These are phyloP conservation scores for Suncus etruscus DNA, from an alignment of 2,113 vertebrate species.

Conservation along the genomic window DNA sequence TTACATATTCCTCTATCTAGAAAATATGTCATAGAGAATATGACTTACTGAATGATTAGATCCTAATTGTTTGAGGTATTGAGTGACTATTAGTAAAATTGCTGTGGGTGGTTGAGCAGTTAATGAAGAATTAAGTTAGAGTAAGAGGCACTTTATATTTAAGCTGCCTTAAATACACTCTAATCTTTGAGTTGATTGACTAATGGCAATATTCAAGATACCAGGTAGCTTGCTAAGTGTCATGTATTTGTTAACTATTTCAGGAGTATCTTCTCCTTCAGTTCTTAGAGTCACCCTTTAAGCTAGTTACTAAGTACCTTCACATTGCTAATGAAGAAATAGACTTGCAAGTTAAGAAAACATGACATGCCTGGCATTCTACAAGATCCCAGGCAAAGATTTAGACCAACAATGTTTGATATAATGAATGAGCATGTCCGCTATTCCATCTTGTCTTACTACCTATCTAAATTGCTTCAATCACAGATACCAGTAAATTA, in stretches of 20 bases:
- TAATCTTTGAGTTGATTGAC: constrained; percentile 28
- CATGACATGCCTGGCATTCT: not conserved
- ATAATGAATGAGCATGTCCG: not conserved
- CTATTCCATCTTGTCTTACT: not conserved
- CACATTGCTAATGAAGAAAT: constrained; percentile 26
- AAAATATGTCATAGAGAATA: not conserved
- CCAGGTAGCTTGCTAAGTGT: constrained; percentile 14
- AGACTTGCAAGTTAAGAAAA: constrained; percentile 21
- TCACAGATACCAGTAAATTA: not conserved
- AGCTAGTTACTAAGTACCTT: not conserved
- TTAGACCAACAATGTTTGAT: not conserved
- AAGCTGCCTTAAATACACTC: not conserved
- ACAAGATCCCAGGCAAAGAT: not conserved
- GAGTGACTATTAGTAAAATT: not conserved
- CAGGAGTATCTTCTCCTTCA: not conserved
- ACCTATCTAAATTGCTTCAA: accelerated
- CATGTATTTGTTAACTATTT: constrained; percentile 30
- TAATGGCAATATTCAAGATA: constrained; percentile 27
- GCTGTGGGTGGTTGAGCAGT: not conserved
- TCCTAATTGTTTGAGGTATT: not conserved
- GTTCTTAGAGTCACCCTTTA: not conserved
- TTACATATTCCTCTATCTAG: not conserved
- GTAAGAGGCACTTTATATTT: not conserved
- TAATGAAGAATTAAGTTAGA: constrained; percentile 22
- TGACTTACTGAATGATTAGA: not conserved